A percentile compares a stretch with the other conserved stretches of the same genome.
Conservation (phyloP, 2,113 vertebrate species). For the Pteruthius melanotis region DNA sequence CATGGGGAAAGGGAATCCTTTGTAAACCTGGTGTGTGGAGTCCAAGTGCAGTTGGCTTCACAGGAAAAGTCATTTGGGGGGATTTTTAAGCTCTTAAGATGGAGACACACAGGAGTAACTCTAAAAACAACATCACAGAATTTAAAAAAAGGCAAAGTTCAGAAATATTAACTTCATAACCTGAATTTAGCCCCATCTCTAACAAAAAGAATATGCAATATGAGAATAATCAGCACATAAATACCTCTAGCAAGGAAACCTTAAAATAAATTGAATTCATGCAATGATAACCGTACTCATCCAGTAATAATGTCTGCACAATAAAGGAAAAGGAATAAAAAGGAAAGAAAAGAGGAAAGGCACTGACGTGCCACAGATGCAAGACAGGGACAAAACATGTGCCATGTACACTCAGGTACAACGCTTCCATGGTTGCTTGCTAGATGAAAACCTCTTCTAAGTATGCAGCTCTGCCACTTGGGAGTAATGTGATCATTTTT, state of each 20-base stretch:
- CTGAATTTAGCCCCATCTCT: neutral
- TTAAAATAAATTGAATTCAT: neutral
- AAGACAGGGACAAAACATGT: neutral
- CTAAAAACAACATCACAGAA: neutral
- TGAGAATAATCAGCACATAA: neutral
- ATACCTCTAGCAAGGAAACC: neutral
- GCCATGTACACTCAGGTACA: neutral
- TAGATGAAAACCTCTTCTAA: neutral
- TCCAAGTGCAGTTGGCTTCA: neutral
- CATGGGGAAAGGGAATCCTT: neutral
- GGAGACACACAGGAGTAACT: neutral
- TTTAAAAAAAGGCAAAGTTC: neutral
- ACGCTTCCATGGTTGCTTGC: neutral
- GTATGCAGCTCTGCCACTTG: neutral
- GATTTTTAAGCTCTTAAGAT: neutral
- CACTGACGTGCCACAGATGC: neutral
- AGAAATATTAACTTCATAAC: neutral
- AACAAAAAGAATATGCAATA: neutral
- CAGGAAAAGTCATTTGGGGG: neutral
- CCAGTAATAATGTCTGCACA: constrained; percentile 10
- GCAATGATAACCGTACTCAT: neutral
- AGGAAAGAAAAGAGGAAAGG: neutral
- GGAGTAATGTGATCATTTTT: constrained; percentile 1
- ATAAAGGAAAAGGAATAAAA: neutral
- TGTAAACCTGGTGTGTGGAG: neutral